Conservation (phyloP, 2,797 vertebrate genomes). For the Gambusia yucatana region DNA sequence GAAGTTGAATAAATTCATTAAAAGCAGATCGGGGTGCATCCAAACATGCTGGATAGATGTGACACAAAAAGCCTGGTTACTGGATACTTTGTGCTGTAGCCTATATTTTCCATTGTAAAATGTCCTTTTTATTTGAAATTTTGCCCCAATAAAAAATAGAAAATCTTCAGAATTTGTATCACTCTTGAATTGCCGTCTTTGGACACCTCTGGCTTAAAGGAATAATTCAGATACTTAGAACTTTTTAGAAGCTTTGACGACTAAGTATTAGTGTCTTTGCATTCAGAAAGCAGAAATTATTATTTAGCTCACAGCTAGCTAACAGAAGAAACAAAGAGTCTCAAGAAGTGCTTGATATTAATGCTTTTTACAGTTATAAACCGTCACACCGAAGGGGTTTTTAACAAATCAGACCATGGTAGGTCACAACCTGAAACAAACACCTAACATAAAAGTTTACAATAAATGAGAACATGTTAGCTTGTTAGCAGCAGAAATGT, state of each 20-base stretch:
- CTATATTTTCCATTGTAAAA: too few species aligned
- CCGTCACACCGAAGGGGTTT: neutral
- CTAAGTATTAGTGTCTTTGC: neutral
- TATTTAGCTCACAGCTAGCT: neutral
- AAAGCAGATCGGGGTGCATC: neutral
- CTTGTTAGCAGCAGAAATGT: constrained; percentile 19
- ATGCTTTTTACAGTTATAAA: neutral
- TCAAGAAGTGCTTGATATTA: neutral
- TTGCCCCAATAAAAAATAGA: neutral
- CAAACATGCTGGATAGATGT: neutral
- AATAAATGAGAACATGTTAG: neutral
- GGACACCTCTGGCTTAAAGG: neutral
- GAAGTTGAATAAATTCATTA: neutral
- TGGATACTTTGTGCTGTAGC: neutral
- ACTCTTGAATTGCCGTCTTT: neutral
- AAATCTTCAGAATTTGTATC: neutral
- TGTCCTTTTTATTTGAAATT: neutral
- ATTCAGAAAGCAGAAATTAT: neutral
- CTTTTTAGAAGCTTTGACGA: neutral
- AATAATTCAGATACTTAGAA: neutral
- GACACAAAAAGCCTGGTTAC: neutral
- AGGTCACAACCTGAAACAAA: neutral
- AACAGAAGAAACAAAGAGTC: neutral
- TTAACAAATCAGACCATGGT: neutral
- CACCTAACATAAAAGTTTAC: neutral